Percentiles rank a stretch among this genome's conserved stretches.
These are phyloP conservation scores for Myathropa florea DNA, from an alignment of 2,888 invertebrate genomes.

Conservation along the genomic window DNA sequence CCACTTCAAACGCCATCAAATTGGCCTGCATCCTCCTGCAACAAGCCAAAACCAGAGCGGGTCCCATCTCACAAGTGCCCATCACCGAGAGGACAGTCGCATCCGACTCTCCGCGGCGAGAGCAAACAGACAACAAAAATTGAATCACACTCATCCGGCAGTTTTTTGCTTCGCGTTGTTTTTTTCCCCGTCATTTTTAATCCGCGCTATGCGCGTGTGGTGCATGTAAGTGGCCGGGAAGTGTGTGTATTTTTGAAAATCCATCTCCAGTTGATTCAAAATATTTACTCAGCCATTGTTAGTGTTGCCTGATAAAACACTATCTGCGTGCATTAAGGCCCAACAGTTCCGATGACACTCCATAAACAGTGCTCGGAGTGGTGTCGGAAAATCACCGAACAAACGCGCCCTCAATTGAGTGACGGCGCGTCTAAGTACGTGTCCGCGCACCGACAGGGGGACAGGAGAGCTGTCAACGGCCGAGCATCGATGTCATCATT, in stretches of 20 bases:
- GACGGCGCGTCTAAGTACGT: constrained; percentile 50
- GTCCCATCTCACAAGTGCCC: not conserved
- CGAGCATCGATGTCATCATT: constrained; percentile 64
- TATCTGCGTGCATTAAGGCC: constrained; percentile 70
- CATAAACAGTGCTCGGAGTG: constrained; percentile 63
- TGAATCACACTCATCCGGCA: constrained; percentile 22
- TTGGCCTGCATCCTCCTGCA: not conserved
- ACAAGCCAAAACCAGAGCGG: not conserved
- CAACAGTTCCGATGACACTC: constrained; percentile 71
- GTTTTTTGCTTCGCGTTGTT: not conserved
- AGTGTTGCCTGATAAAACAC: constrained; percentile 71
- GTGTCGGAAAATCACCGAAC: constrained; percentile 64
- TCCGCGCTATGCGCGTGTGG: constrained; percentile 22
- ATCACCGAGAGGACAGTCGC: not conserved
- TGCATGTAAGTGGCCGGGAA: not conserved
- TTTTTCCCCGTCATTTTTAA: constrained; percentile 17
- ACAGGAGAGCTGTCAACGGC: constrained; percentile 5
- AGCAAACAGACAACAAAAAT: constrained; percentile 21
- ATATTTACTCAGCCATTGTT: constrained; percentile 70
- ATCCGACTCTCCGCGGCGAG: not conserved
- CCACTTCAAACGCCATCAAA: not conserved
- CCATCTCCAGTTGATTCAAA: constrained; percentile 69
- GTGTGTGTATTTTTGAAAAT: constrained; percentile 51
- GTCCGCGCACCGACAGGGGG: not conserved
- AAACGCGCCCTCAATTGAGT: constrained; percentile 69